Base-by-base conservation (phyloP, 2,888 invertebrate genomes). In the Drosophila siamana region DNA sequence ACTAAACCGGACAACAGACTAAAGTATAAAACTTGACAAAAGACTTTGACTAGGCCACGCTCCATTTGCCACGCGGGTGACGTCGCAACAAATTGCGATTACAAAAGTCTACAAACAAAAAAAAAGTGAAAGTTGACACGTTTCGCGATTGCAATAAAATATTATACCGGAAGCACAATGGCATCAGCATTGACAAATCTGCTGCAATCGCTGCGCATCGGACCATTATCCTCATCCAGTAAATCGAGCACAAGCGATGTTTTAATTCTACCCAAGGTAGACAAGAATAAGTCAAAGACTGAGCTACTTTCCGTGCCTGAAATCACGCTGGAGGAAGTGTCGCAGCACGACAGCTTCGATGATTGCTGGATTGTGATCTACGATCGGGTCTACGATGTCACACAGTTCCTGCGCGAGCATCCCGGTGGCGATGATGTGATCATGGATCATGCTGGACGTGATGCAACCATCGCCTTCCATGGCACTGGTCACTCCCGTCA, bases 341-440 rank as follows among this genome's bases (percentile, higher is more conserved):
- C 95, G 4, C 94, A 94, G 88, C 97, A 97, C 89, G 97, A 97
- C 89, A 93, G 93, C 15, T 91, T 92, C 5, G 91, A 94, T 11
- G 96, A 97, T 89, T 97, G 97, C 91, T 97, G 97, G 97, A 93
- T 97, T 52, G 94, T 96, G n/a, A 94, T 98, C 47, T 96, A 96
- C 91, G 97, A 98, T 92, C 95, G 96, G 62, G 96, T 98, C 9
- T 97, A 97, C 91, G 95, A 97, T 88, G 94, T 97, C 54, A 96
- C 97, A 1, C 93, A 94, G 36, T 97, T 97, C 90, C 91, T 97
- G 41, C 93, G 94, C 73, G 94, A 94, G 93, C 97, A 98, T 92
- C 97, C 97, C 0, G 97, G 97, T 56, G 97, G 97, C 6, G 93
- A 94, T 9, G 97, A 97, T 71, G 94, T 97, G 15, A 94, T 98